phyloP scores from a whole-genome alignment of 1,140 invertebrate species.

The Drosophila pruinosa region DNA sequence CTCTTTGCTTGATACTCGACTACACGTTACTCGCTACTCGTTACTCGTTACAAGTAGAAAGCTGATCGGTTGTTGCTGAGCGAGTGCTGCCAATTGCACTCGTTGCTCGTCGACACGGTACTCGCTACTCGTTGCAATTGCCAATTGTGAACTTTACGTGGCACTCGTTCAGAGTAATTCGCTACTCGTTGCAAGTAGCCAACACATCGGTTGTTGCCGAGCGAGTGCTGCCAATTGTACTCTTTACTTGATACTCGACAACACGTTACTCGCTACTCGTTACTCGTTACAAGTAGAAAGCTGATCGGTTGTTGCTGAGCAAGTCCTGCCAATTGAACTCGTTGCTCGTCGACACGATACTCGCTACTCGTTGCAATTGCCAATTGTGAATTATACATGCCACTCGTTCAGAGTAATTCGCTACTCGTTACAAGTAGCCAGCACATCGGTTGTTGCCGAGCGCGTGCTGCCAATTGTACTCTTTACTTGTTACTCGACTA shows the following conservation, averaged over 20 bases:
- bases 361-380: no score
- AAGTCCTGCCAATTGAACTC: no score
- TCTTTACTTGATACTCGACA: background rate
- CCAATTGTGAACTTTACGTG: no score
- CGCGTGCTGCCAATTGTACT: background rate
- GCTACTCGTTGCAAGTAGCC: background rate
- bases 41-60: background rate
- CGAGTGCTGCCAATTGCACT: no score
- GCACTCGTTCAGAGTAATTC: no score
- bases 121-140: no score
- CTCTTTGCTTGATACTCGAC: background rate
- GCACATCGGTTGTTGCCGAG: background rate
- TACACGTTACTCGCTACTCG: background rate
- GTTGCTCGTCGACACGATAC: background rate
- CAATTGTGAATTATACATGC: no score
- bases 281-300: background rate
- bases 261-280: background rate
- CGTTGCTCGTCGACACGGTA: background rate
- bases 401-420: no score
- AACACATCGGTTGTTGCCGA: background rate
- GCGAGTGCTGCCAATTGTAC: background rate
- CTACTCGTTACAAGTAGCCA: background rate
- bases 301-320: no score
- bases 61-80: no score
- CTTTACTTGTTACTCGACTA: background rate